Evolutionary conservation across 2,797 vertebrate genomes (phyloP).

Genomic region (Protonibea diacanthus): DNA sequence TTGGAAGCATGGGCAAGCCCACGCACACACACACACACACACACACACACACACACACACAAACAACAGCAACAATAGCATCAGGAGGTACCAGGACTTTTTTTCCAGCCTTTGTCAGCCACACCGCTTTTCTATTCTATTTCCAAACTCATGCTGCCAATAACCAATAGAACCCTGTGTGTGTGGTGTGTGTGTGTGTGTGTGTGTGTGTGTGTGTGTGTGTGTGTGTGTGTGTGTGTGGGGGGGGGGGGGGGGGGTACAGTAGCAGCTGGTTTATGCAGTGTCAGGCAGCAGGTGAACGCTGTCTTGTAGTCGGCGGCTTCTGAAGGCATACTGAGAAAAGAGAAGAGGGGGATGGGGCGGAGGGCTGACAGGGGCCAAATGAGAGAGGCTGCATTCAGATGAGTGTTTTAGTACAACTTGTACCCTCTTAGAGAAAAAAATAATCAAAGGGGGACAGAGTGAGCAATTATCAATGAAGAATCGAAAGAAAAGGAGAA

Average conservation of each 20-base stretch:
- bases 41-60: neutral
- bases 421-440: constrained; percentile 37
- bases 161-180: constrained; percentile 54
- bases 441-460: constrained; percentile 22
- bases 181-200: constrained; percentile 37
- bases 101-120: constrained; percentile 63
- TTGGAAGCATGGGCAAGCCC: too few relatives aligned
- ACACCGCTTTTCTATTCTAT: constrained; percentile 63
- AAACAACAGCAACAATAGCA: constrained; percentile 62
- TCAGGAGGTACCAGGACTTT: constrained; percentile 60
- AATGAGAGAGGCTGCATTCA: constrained; percentile 57
- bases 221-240: constrained; percentile 40
- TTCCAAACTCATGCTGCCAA: constrained; percentile 67
- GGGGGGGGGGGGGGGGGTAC: constrained; percentile 48
- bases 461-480: constrained; percentile 41
- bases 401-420: constrained; percentile 33
- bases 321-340: constrained; percentile 65
- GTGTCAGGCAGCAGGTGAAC: constrained; percentile 82
- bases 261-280: constrained; percentile 82
- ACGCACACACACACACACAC: too few relatives aligned
- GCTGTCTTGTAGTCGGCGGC: constrained; percentile 73
- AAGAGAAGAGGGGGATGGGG: constrained; percentile 20
- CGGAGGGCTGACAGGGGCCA: constrained; percentile 56
- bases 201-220: constrained; percentile 22
- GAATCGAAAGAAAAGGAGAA: constrained; percentile 46